Percentiles rank a stretch among this genome's conserved stretches.
phyloP scores from a whole-genome alignment of 1,140 invertebrate species.

The Euborellia annulipes region DNA sequence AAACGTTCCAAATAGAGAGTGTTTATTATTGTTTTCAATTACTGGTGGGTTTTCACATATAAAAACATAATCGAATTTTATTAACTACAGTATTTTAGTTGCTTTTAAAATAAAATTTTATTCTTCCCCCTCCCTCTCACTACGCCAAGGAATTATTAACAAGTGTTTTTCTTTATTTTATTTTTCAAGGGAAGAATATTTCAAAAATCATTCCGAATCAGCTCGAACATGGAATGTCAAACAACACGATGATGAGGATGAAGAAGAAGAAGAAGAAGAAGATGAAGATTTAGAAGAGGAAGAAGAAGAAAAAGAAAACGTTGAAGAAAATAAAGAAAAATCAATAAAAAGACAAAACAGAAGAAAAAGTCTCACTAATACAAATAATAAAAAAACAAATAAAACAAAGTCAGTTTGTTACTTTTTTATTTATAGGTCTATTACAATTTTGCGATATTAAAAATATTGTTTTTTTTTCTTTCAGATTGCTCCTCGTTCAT shows the following conservation, averaged over 20 bases:
- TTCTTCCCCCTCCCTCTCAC: too few species aligned
- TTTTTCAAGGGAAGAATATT: slow-evolving; percentile 28
- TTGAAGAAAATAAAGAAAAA: slow-evolving; percentile 8
- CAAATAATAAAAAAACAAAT: background rate
- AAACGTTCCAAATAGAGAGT: too few species aligned
- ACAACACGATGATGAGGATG: slow-evolving; percentile 17
- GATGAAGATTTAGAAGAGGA: slow-evolving; percentile 23
- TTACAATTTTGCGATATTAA: background rate
- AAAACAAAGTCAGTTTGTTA: background rate
- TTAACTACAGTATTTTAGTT: too few species aligned
- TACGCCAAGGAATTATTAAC: too few species aligned
- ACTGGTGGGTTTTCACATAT: too few species aligned
- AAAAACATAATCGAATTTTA: too few species aligned
- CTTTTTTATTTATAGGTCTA: background rate
- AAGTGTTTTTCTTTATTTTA: too few species aligned
- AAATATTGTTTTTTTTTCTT: slow-evolving; percentile 19
- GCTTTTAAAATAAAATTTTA: too few species aligned
- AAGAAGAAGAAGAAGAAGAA: slow-evolving; percentile 18
- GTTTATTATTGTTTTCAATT: too few species aligned
- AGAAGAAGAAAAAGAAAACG: slow-evolving; percentile 16
- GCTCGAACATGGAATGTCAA: slow-evolving; percentile 32
- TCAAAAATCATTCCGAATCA: slow-evolving; percentile 30
- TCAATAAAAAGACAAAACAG: background rate
- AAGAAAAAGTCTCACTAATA: background rate
- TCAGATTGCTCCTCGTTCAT: slow-evolving; percentile 50